Evolutionary conservation across 2,888 invertebrate genomes (phyloP).

Genomic region (Zygaena filipendulae): DNA sequence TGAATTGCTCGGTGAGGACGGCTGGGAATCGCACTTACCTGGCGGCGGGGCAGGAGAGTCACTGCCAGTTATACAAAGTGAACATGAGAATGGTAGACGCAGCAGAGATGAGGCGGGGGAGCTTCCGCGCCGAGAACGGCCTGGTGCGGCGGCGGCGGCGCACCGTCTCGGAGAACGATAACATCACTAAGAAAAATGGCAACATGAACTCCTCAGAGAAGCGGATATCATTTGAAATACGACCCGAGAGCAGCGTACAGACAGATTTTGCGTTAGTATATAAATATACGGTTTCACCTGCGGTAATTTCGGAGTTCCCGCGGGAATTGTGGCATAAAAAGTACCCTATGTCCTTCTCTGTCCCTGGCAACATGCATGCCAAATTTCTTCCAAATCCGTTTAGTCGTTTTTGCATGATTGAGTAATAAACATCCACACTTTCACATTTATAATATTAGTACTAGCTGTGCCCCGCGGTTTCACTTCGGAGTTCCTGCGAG

Average conservation of each 20-base stretch:
- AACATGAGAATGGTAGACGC: conserved; percentile 67
- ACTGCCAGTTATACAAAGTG: conserved; percentile 87
- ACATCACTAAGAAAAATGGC: conserved; percentile 50
- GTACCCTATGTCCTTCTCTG: too few species aligned
- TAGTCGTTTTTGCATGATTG: too few species aligned
- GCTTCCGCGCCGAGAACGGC: conserved; percentile 61
- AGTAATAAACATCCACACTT: too few species aligned
- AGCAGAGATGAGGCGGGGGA: conserved; percentile 66
- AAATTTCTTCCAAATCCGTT: too few species aligned
- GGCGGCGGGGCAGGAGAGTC: conserved; percentile 92
- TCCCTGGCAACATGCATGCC: too few species aligned
- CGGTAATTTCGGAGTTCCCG: too few species aligned
- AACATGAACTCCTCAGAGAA: conserved; percentile 59
- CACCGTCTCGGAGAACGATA: conserved; percentile 66
- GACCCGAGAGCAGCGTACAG: conserved; percentile 83
- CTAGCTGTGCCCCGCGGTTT: too few species aligned
- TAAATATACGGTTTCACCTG: too few species aligned
- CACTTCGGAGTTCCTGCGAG: too few species aligned
- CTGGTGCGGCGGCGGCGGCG: conserved; percentile 51
- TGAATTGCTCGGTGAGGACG: conserved; percentile 86
- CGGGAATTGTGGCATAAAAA: too few species aligned
- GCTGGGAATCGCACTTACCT: conserved; percentile 80
- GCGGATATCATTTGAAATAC: conserved; percentile 78
- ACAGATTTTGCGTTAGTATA: conserved; percentile 79
- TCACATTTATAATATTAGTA: too few species aligned